Base-by-base conservation (phyloP, 2,797 vertebrate genomes). In the Poeciliopsis gracilis region DNA sequence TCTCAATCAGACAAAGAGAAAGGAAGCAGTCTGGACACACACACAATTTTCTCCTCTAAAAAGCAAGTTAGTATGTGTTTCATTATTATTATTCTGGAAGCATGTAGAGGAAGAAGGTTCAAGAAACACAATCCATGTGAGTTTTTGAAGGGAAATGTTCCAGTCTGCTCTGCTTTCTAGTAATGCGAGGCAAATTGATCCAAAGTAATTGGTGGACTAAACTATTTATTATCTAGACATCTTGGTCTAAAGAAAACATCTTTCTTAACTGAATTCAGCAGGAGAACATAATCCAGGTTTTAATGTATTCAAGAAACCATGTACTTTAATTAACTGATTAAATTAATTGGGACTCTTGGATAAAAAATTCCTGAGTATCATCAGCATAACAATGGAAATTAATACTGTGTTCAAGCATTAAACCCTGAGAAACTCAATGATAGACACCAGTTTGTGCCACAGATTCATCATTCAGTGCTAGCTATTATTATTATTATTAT, bases 1-100 rank as follows among this genome's bases (percentile, higher is more conserved):
- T 91, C 87, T 85, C 87, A 95, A 95, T 94, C 93, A 77, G 85
- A 85, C 82, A 30, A 82, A 92, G 87, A 85, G 87, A 76, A 89
- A 84, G 57, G 75, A 76, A 77, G 80, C 77, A 88, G 87, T 81
- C 71, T 41, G 71, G 66, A 55, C 0, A 66, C 53, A n/a, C 10
- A 25, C 25, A 10, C 23, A 53, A 30, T 75, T 72, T 77, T 76
- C 73, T 77, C 77, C 66, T 66, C 61, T 9, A 66, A 4, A 66
- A 6, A 36, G 28, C 28, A 59, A 53, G 51, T 53, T 23, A 38
- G 36, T 25, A 25, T 53, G 25, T 51, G 51, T 53, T 10, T 25
- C 23, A 23, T 53, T 59, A 18, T 61, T 61, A 7, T 18, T 6
- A 33, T 61, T 61, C 5, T 61, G 57, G 57, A 2, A 33, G 57